phyloP scores from a whole-genome alignment of 2,113 vertebrate species.

The Chrysochloris asiatica region DNA sequence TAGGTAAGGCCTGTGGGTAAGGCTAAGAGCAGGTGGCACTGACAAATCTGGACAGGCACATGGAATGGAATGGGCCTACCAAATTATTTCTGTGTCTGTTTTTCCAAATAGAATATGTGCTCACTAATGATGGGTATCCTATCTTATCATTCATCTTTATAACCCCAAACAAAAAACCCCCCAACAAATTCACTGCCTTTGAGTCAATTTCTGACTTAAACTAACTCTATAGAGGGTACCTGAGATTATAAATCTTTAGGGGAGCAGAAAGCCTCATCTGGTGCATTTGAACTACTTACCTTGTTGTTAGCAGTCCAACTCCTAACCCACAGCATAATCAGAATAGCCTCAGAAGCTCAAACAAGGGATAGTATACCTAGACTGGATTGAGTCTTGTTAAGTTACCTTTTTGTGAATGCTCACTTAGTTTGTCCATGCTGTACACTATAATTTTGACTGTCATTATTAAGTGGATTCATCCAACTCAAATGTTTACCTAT shows the following conservation, averaged over 20 bases:
- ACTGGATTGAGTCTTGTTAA: neutral
- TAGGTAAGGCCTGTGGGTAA: too few relatives aligned
- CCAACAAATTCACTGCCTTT: too few relatives aligned
- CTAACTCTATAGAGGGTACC: too few relatives aligned
- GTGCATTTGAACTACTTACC: too few relatives aligned
- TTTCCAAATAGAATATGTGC: neutral
- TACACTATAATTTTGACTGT: neutral
- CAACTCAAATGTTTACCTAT: neutral
- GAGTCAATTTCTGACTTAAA: too few relatives aligned
- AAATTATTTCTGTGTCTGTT: neutral
- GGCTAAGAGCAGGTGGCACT: neutral
- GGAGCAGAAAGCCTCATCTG: too few relatives aligned
- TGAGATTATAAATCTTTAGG: too few relatives aligned
- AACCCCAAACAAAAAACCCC: too few relatives aligned
- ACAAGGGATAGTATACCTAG: neutral
- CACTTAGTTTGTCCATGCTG: neutral
- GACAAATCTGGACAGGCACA: neutral
- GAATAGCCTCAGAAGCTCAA: neutral
- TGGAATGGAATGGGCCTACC: neutral
- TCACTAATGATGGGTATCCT: neutral
- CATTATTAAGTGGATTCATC: neutral
- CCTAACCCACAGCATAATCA: too few relatives aligned
- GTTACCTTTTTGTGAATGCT: neutral
- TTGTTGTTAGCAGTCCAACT: too few relatives aligned
- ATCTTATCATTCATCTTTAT: neutral